Evolutionary conservation across 2,113 vertebrate genomes (phyloP).

Genomic region (Baryphthengus martii): DNA sequence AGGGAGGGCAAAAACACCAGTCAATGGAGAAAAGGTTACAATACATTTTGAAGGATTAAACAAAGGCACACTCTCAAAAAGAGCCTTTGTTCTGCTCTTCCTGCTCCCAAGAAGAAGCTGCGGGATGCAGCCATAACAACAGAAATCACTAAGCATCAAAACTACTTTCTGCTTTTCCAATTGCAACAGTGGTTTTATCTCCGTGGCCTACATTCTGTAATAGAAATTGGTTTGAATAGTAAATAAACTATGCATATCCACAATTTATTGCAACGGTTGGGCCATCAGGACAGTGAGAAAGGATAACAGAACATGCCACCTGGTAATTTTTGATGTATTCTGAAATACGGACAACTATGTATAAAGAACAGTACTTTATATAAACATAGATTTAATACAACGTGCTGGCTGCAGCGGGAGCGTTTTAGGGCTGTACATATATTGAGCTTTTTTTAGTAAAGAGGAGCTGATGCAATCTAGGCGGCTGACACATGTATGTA

Average conservation of each 20-base stretch:
- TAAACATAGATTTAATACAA: slow-evolving; percentile 19
- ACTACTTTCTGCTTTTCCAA: neutral
- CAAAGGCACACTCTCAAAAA: neutral
- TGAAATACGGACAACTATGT: slow-evolving; percentile 36
- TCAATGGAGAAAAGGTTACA: neutral
- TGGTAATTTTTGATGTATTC: slow-evolving; percentile 60
- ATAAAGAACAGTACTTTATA: slow-evolving; percentile 57
- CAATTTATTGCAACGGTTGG: neutral
- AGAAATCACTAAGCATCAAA: neutral
- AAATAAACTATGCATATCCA: neutral
- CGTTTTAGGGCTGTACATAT: slow-evolving; percentile 59
- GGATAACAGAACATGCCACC: slow-evolving; percentile 29
- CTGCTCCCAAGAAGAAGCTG: neutral
- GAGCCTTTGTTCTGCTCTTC: neutral
- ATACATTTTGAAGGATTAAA: neutral
- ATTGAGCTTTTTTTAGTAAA: slow-evolving; percentile 58
- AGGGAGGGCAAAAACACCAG: neutral
- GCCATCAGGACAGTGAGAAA: slow-evolving; percentile 17
- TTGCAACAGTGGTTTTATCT: neutral
- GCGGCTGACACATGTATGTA: slow-evolving; percentile 42
- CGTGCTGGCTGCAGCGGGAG: neutral
- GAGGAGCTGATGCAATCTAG: slow-evolving; percentile 10
- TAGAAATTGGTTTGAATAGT: neutral
- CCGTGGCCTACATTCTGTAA: neutral
- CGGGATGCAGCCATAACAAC: neutral